Conservation (phyloP, 1,140 invertebrate genomes). For the Cydia fagiglandana region DNA sequence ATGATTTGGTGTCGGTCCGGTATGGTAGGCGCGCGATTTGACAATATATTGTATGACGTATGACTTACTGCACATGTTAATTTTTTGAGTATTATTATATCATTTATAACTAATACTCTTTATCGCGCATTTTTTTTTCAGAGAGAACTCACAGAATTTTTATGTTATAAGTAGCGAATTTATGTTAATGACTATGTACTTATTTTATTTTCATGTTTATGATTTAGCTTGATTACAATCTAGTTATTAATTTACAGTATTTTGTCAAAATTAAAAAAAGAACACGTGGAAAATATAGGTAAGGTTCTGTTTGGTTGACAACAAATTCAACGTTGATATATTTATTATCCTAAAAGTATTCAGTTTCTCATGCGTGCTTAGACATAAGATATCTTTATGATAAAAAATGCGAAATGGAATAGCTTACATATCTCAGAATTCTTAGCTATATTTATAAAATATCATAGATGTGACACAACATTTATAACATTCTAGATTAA, state of each 20-base stretch:
- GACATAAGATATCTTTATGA: background rate
- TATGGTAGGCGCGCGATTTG: background rate
- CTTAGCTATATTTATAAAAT: conserved; percentile 1
- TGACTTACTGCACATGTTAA: too few relatives aligned
- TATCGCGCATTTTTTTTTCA: too few relatives aligned
- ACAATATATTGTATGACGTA: background rate
- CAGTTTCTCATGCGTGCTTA: background rate
- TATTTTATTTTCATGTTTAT: too few relatives aligned
- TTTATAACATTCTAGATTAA: background rate
- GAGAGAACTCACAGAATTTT: too few relatives aligned
- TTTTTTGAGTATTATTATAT: too few relatives aligned
- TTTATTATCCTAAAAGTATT: background rate
- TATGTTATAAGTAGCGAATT: background rate
- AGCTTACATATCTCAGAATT: background rate
- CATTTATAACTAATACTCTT: too few relatives aligned
- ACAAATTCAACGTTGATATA: background rate
- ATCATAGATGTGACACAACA: background rate
- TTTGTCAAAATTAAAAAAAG: too few relatives aligned
- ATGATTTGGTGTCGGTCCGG: conserved; percentile 10
- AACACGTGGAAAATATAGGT: too few relatives aligned
- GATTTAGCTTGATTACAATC: too few relatives aligned
- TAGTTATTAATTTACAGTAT: too few relatives aligned
- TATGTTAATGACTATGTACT: background rate
- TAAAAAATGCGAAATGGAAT: conserved; percentile 4
- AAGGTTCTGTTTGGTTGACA: too few relatives aligned